Evolutionary conservation across 2,888 invertebrate species (phyloP).

Genomic region (Iselma pallidipennis): DNA sequence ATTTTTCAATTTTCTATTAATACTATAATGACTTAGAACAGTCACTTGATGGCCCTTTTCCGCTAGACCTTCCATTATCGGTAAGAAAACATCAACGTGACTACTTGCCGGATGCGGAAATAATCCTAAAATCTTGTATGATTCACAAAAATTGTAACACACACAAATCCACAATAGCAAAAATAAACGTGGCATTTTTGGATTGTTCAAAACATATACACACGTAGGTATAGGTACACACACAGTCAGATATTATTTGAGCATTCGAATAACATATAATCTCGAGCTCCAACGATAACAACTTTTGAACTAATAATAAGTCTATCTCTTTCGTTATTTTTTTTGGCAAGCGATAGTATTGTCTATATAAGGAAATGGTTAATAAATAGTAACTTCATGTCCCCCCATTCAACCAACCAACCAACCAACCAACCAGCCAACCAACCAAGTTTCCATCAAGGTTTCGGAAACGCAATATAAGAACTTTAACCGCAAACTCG

Average conservation of each 20-base stretch:
- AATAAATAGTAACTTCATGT: not conserved
- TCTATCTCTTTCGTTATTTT: not conserved
- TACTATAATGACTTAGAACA: slow-evolving; percentile 63
- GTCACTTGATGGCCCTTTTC: slow-evolving; percentile 68
- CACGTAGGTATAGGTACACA: too few species aligned
- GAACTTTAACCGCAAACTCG: not conserved
- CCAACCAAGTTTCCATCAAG: slow-evolving; percentile 53
- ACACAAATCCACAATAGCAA: not conserved
- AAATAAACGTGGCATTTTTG: not conserved
- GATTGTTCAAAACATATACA: too few species aligned
- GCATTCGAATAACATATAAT: too few species aligned
- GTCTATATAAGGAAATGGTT: not conserved
- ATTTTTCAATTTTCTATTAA: not conserved
- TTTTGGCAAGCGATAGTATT: not conserved
- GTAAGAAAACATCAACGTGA: slow-evolving; percentile 68
- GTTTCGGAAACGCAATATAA: slow-evolving; percentile 68
- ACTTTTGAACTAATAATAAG: too few species aligned
- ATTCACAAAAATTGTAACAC: not conserved
- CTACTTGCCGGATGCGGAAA: slow-evolving; percentile 73
- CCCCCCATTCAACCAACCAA: too few species aligned
- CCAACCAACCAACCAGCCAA: too few species aligned
- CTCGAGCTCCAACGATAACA: too few species aligned
- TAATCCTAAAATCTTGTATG: slow-evolving; percentile 62
- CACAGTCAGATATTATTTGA: too few species aligned
- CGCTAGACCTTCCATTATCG: slow-evolving; percentile 64